Evolutionary conservation across 2,113 vertebrate species (phyloP).

Genomic region (Ovibos moschatus): DNA sequence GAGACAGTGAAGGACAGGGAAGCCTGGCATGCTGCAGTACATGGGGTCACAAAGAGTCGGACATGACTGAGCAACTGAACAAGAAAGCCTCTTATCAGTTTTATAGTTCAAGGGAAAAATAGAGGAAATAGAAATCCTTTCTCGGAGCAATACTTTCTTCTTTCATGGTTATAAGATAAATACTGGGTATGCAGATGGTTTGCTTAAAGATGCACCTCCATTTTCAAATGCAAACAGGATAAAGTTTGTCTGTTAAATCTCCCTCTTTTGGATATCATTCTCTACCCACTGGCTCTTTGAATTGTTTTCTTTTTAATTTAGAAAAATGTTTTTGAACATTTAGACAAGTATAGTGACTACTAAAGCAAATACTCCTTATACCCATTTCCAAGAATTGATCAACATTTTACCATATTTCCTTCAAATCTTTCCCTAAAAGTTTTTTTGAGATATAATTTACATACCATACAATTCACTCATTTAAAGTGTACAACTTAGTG

Average conservation of each 20-base stretch:
- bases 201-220: neutral
- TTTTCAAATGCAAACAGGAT: neutral
- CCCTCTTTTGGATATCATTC: neutral
- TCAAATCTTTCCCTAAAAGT: neutral
- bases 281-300: neutral
- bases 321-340: neutral
- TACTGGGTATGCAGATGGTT: neutral
- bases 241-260: neutral
- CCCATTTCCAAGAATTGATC: neutral
- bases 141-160: neutral
- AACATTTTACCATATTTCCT: neutral
- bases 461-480: neutral
- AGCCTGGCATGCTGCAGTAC: neutral
- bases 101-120: neutral
- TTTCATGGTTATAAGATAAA: neutral
- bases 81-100: neutral
- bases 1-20: neutral
- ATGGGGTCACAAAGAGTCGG: neutral
- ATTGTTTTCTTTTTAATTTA: neutral
- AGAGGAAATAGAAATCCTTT: neutral
- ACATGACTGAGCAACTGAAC: neutral
- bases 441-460: neutral
- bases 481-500: neutral
- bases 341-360: neutral
- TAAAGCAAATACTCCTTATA: neutral